Conservation (phyloP, 2,888 invertebrate species). For the Microchrysa polita region DNA sequence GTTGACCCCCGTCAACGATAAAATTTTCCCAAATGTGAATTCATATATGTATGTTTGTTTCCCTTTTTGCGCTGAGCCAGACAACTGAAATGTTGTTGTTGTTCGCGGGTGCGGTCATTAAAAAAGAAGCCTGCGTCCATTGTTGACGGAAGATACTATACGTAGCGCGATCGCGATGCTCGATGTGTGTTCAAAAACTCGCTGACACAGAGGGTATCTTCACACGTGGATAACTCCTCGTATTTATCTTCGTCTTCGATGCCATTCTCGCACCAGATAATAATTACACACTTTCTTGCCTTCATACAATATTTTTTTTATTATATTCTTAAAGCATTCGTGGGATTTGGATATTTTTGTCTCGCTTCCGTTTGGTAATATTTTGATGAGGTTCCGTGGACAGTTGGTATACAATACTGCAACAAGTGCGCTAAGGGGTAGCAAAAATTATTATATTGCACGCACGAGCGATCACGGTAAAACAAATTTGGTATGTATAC, state of each 20-base stretch:
- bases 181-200: constrained; percentile 42
- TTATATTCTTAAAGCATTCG: too few species aligned
- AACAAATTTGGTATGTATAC: too few species aligned
- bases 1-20: constrained; percentile 11
- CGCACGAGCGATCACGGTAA: too few species aligned
- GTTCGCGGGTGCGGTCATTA: neutral
- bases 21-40: constrained; percentile 30
- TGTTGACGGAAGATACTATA: neutral
- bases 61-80: neutral
- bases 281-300: constrained; percentile 32
- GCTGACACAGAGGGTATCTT: constrained; percentile 49
- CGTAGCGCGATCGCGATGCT: too few species aligned
- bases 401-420: too few species aligned
- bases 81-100: neutral
- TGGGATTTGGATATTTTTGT: too few species aligned
- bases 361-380: too few species aligned
- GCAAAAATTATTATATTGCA: too few species aligned
- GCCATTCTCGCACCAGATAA: neutral
- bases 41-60: too few species aligned
- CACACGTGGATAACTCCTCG: constrained; percentile 49
- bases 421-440: too few species aligned
- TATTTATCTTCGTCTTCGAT: constrained; percentile 20
- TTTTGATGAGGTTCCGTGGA: too few species aligned
- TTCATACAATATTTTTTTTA: neutral
- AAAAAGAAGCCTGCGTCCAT: constrained; percentile 2